phyloP scores from a whole-genome alignment of 2,888 invertebrate species.

The Fabriciana adippe region DNA sequence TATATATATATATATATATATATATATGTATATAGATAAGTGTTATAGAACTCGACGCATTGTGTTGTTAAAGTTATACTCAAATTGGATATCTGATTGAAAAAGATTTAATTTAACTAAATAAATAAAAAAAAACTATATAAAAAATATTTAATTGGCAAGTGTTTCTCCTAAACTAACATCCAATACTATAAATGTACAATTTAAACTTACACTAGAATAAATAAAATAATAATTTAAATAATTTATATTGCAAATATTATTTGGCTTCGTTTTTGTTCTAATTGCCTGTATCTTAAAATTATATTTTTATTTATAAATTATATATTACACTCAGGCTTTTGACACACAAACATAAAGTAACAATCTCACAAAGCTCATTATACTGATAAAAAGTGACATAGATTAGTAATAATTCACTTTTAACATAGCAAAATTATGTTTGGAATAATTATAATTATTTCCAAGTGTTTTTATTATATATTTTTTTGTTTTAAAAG shows the following conservation, averaged over 20 bases:
- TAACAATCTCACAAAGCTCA: neutral
- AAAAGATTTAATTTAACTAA: neutral
- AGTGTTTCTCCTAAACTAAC: constrained; percentile 32
- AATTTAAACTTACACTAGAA: constrained; percentile 40
- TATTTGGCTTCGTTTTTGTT: constrained; percentile 65
- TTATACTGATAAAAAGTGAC: too few species aligned
- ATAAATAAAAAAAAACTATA: neutral
- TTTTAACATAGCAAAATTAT: too few species aligned
- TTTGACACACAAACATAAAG: neutral
- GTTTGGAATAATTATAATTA: too few species aligned
- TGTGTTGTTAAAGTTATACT: too few species aligned
- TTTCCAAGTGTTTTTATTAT: neutral
- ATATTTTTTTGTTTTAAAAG: too few species aligned
- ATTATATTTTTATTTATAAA: neutral
- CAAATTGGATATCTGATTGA: too few species aligned
- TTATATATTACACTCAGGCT: neutral
- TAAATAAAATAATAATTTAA: constrained; percentile 45
- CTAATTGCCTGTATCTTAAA: constrained; percentile 27
- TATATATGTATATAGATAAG: too few species aligned
- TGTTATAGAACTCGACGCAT: too few species aligned
- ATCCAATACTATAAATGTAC: constrained; percentile 30
- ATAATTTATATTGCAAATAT: constrained; percentile 59
- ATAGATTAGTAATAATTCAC: neutral
- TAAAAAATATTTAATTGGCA: constrained; percentile 29
- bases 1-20: too few species aligned